Base-by-base conservation (phyloP, 1,140 invertebrate species). In the Phymorhynchus buccinoides region DNA sequence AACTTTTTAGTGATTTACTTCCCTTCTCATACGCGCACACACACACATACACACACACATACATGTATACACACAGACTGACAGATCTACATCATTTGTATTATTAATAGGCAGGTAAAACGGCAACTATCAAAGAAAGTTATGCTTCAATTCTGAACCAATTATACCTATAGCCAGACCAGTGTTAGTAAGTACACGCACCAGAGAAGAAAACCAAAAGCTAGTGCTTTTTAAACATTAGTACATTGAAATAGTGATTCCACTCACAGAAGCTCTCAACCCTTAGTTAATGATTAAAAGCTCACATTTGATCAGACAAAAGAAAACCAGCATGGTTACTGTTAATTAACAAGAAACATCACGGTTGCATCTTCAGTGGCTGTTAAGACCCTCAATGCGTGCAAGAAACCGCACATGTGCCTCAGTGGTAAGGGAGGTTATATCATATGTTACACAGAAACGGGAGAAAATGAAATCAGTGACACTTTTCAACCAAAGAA, bases 351-450 rank as follows among this genome's bases (percentile, higher is more conserved):
- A 62, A 18, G 22, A 22, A 62, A 27, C 56, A 62, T 27, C 56
- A 62, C 56, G 18, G 18, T 62, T 62, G 4, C 4, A 27, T 62
- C 18, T 9, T 62, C 56, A 62, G 12, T 62, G 12, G 56, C 22
- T 62, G 56, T 62, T 27, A 4, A n/a, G 1, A 27, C 14, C 22
- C 4, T 27, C 56, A 62, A 27, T 62, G 56, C n/a, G 56, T 27
- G 14, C 12, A 27, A 37, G 37, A 75, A 3, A 79, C 41, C 52
- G 77, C 77, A 79, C 77, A 4, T 79, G 77, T 79, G 77, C 77
- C 77, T 79, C 44, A 48, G 77, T 79, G 77, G 77, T 79, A 30
- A 79, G 77, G 77, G 42, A 22, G 73, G 30, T 75, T 75, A 37
- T 75, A 75, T 75, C 41, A 37, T 75, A 75, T 39, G 16, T 79